Evolutionary conservation across 1,140 invertebrate species (phyloP).

Genomic region (Cydia splendana): DNA sequence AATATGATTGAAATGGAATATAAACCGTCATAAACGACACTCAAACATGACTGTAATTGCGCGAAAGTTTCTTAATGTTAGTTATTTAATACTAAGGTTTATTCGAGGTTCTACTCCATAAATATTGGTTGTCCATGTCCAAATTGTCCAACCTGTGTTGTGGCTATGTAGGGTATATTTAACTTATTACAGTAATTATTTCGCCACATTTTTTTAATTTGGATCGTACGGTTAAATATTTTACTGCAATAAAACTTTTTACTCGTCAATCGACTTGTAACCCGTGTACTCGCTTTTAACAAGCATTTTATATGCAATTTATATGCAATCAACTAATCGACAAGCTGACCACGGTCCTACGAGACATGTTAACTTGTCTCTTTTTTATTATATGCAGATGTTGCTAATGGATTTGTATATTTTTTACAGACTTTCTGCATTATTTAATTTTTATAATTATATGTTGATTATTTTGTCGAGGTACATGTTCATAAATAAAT

Average conservation of each 20-base stretch:
- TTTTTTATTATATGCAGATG: conserved; percentile 8
- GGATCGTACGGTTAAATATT: background rate
- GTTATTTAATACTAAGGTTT: too few species aligned
- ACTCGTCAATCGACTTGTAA: conserved; percentile 25
- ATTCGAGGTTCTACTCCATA: too few species aligned
- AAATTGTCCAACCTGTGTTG: too few species aligned
- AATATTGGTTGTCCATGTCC: too few species aligned
- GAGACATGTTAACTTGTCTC: background rate
- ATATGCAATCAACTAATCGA: conserved; percentile 32
- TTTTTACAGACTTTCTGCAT: background rate
- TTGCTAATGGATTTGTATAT: conserved; percentile 23
- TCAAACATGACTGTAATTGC: too few species aligned
- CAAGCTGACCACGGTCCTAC: conserved; percentile 22
- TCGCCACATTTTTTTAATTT: too few species aligned
- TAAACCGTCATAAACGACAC: too few species aligned
- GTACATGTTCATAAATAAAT: too few species aligned
- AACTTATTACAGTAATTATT: too few species aligned
- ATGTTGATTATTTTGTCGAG: background rate
- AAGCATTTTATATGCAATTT: conserved; percentile 31
- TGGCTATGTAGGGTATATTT: too few species aligned
- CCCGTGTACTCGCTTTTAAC: conserved; percentile 15
- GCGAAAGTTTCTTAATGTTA: too few species aligned
- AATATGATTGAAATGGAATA: too few species aligned
- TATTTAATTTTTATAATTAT: background rate
- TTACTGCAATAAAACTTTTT: conserved; percentile 26